Base-by-base conservation (phyloP, 2,113 vertebrate genomes). In the Cyrtonyx montezumae region DNA sequence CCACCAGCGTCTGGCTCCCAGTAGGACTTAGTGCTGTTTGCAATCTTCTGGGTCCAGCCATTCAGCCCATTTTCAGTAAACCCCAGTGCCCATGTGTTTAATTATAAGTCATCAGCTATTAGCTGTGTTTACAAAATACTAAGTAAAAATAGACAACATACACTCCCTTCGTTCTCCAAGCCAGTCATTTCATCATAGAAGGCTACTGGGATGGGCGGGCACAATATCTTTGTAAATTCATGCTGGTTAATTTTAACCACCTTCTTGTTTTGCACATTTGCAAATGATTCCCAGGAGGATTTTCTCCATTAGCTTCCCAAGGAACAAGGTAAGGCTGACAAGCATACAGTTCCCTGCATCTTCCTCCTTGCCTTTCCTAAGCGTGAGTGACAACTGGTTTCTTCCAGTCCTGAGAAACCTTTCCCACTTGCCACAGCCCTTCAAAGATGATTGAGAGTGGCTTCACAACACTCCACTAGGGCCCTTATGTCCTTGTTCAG, bases 401-500 rank as follows among this genome's bases (percentile, higher is more conserved):
- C 48, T 73, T 66, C 18, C 43, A 37, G 32, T 45, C 22, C 22
- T 79, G 43, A 71, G 13, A 26, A 56, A 49, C 42, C 34, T 36
- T 8, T 28, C 13, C 43, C 37, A 21, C 37, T n/a, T 51, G 51
- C 25, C 36, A 51, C 36, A 22, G 65, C 12, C 11, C 28, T 84
- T 66, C 43, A 71, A n/a, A 71, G 11, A 37, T 40, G 43, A 28
- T 32, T 26, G 34, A 56, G 30, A 77, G 40, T 49, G 36, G 13
- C 58, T 36, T 78, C 6, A 3, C 49, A 66, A 28, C 55, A 32
- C 55, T 20, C 4, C 13, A 74, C 61, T 5, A 46, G 11, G 26
- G 23, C 9, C 5, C 16, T 22, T 30, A 11, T 11, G 16, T 9
- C 22, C 48, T 84, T 0, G 0, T 12, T 25, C 20, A 19, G 9